Percentiles rank a stretch among this genome's conserved stretches.
These are phyloP conservation scores for Apaloderma vittatum DNA, from an alignment of 2,113 vertebrate genomes.

Conservation along the genomic window DNA sequence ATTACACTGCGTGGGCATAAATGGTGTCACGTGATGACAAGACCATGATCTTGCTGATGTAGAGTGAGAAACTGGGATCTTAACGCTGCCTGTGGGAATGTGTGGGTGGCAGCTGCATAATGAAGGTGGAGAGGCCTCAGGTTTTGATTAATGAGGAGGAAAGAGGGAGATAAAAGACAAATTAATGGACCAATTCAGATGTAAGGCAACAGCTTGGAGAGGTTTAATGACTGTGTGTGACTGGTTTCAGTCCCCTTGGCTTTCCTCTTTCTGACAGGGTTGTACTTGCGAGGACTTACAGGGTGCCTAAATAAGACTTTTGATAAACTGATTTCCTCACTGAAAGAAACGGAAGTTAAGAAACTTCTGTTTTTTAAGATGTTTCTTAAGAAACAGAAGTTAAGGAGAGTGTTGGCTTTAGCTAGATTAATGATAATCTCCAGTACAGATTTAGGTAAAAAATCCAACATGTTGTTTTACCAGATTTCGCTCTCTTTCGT, in stretches of 20 bases:
- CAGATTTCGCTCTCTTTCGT: not conserved
- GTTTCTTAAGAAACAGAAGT: not conserved
- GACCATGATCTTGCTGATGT: not conserved
- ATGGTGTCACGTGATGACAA: not conserved
- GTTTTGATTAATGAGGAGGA: not conserved
- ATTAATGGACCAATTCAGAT: not conserved
- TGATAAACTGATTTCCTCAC: not conserved
- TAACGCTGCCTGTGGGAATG: not conserved
- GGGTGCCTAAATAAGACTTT: not conserved
- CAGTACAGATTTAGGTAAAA: not conserved
- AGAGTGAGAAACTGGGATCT: not conserved
- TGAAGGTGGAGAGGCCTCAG: not conserved
- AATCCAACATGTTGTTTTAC: not conserved
- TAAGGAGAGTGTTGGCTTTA: not conserved
- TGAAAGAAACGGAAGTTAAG: not conserved
- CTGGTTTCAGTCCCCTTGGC: not conserved
- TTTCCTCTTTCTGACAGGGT: not conserved
- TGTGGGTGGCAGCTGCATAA: not conserved
- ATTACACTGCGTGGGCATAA: not conserved
- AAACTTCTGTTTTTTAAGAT: no score
- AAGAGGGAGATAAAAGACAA: not conserved
- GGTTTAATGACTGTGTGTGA: not conserved
- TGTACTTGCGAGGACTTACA: not conserved
- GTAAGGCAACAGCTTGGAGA: not conserved
- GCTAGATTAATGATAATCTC: not conserved